Evolutionary conservation across 2,797 vertebrate genomes (phyloP).

Genomic region (Molothrus aeneus): DNA sequence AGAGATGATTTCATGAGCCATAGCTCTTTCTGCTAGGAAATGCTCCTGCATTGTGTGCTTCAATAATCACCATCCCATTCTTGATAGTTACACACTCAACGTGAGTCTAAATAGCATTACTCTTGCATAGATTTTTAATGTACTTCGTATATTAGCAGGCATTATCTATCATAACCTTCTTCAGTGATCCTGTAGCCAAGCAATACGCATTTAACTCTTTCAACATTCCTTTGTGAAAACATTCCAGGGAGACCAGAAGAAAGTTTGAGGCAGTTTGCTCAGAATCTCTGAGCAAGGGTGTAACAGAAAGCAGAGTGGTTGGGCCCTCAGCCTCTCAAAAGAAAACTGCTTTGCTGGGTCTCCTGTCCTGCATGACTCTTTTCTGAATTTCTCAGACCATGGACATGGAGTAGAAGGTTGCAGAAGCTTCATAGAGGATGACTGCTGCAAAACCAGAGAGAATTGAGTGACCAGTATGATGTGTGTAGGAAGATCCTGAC

Average conservation of each 20-base stretch:
- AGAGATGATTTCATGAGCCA: not conserved
- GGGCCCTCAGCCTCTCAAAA: not conserved
- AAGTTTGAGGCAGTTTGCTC: not conserved
- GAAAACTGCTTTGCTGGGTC: not conserved
- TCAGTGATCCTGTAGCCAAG: not conserved
- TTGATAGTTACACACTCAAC: not conserved
- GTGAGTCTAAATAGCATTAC: not conserved
- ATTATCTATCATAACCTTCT: not conserved
- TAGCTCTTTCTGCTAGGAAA: not conserved
- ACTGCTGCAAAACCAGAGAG: not conserved
- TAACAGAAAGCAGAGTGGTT: not conserved
- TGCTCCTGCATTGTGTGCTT: accelerated
- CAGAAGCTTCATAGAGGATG: not conserved
- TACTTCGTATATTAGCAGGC: not conserved
- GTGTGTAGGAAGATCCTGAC: not conserved
- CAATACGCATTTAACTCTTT: not conserved
- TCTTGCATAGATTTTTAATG: not conserved
- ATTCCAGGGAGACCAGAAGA: not conserved
- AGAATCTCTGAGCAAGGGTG: not conserved
- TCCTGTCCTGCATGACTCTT: not conserved
- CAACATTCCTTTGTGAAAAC: not conserved
- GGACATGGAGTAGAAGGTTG: not conserved
- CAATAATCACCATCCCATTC: not conserved
- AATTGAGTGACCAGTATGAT: not conserved
- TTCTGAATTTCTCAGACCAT: not conserved